These are phyloP conservation scores for Diorhabda elongata DNA, from an alignment of 1,140 invertebrate species.

Conservation along the genomic window DNA sequence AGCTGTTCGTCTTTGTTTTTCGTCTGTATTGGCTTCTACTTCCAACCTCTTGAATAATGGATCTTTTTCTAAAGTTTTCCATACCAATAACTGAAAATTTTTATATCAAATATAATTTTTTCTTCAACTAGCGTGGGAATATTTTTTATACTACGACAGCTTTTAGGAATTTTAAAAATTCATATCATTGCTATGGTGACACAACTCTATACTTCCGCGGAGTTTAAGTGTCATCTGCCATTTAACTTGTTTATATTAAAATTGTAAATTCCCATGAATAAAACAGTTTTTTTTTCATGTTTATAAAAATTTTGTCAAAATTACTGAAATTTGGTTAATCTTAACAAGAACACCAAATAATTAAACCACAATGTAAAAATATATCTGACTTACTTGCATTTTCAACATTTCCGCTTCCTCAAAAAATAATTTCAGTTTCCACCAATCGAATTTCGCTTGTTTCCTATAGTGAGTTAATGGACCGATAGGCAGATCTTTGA, in stretches of 20 bases:
- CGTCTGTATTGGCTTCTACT: slow-evolving; percentile 63
- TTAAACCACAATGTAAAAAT: neutral
- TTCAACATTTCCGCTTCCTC: slow-evolving; percentile 68
- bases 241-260: no score
- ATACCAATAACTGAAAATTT: slow-evolving; percentile 70
- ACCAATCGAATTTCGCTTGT: slow-evolving; percentile 74
- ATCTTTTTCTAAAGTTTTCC: slow-evolving; percentile 75
- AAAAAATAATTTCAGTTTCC: slow-evolving; percentile 66
- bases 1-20: slow-evolving; percentile 62
- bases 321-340: no score
- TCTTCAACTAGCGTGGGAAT: neutral
- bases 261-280: no score
- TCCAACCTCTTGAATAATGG: slow-evolving; percentile 65
- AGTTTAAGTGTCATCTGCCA: neutral
- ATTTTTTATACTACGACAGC: neutral
- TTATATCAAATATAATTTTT: neutral
- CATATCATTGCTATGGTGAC: neutral
- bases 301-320: no score
- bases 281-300: no score
- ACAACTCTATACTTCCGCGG: neutral
- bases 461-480: slow-evolving; percentile 70
- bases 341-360: neutral
- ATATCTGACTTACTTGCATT: slow-evolving; percentile 59
- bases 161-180: neutral
- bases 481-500: slow-evolving; percentile 52